Percentiles rank a stretch among this genome's conserved stretches.
These are phyloP conservation scores for Amphimedon queenslandica DNA, from an alignment of 37 sponge, comb jelly and placozoan genomes.

Conservation along the genomic window DNA sequence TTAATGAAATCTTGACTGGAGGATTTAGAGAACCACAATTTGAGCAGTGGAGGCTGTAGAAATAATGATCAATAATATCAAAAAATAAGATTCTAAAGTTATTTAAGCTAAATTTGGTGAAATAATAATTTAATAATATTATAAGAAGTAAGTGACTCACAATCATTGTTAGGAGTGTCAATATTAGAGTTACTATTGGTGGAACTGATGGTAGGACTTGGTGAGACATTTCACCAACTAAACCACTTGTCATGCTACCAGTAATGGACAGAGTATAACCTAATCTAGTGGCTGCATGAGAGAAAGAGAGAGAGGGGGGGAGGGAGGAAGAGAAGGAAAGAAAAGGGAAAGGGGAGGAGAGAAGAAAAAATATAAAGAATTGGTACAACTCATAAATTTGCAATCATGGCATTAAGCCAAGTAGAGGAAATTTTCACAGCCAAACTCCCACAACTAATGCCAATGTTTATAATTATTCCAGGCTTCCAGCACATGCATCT, in stretches of 20 bases:
- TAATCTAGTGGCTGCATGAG: neutral
- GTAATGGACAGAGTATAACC: no score
- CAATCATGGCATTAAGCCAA: no score
- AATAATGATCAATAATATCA: neutral
- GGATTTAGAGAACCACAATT: conserved; percentile 49
- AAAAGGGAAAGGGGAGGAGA: no score
- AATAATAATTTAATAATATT: no score
- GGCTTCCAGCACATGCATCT: conserved; percentile 1
- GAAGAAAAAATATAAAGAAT: no score
- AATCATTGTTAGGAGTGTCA: conserved; percentile 71
- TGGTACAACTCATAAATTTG: no score
- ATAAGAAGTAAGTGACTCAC: no score
- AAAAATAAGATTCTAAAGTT: no score
- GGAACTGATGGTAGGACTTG: conserved; percentile 69
- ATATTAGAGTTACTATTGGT: conserved; percentile 57
- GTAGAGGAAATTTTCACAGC: no score
- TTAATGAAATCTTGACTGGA: conserved; percentile 52
- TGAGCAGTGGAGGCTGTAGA: conserved; percentile 65
- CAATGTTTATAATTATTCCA: no score
- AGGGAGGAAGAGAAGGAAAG: conserved; percentile 15
- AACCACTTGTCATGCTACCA: conserved; percentile 79
- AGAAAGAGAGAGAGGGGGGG: conserved; percentile 1
- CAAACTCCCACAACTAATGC: no score
- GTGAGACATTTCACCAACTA: conserved; percentile 79
- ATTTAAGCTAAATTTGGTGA: no score